A percentile compares a stretch with the other conserved stretches of the same genome.
Evolutionary conservation across 2,113 vertebrate genomes (phyloP).

Genomic region (Nematolebias whitei): DNA sequence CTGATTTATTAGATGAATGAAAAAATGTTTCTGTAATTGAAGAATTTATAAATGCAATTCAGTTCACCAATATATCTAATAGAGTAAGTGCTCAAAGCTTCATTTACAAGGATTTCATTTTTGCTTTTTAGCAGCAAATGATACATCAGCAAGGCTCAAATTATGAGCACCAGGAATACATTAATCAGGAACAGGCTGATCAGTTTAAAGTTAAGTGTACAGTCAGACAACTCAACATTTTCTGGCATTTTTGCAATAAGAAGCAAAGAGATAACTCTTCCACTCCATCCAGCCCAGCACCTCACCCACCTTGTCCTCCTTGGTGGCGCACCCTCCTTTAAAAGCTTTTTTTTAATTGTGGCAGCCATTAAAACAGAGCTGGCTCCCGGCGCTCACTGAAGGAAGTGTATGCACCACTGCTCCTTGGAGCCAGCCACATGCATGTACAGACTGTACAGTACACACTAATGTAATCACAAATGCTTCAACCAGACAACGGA

Average conservation of each 20-base stretch:
- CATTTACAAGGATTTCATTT: not conserved
- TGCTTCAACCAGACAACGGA: conserved; percentile 50
- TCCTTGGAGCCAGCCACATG: conserved; percentile 54
- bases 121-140: not conserved
- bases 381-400: conserved; percentile 54
- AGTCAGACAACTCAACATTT: conserved; percentile 8
- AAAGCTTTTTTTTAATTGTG: conserved; percentile 86
- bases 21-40: not conserved
- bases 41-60: too few relatives aligned
- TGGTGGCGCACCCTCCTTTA: conserved; percentile 72
- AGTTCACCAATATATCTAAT: not conserved
- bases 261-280: not conserved
- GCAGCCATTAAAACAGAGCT: conserved; percentile 70
- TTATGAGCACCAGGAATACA: too few relatives aligned
- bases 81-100: not conserved
- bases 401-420: conserved; percentile 49
- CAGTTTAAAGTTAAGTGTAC: not conserved
- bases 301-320: conserved; percentile 48
- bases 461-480: conserved; percentile 23
- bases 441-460: conserved; percentile 13
- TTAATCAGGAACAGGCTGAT: not conserved
- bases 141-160: not conserved
- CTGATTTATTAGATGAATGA: not conserved
- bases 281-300: conserved; percentile 19
- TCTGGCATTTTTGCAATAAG: conserved; percentile 18